Evolutionary conservation across 2,888 invertebrate genomes (phyloP).

Genomic region (Ariolimax columbianus): DNA sequence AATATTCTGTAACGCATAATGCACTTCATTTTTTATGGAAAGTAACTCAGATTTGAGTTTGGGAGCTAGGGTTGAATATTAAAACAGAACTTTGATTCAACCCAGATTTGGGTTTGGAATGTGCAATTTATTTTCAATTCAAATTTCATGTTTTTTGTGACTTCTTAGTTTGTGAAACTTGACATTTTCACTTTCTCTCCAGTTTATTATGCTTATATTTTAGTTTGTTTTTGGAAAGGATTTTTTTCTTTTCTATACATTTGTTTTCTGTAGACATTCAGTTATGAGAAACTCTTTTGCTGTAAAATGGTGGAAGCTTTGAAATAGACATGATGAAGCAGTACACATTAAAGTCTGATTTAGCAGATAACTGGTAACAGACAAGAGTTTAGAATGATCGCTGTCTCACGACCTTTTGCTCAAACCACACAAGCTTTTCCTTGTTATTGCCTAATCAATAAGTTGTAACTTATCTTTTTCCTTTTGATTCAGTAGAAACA

Average conservation of each 20-base stretch:
- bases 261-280: not conserved
- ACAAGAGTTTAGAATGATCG: not conserved
- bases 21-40: conserved; percentile 28
- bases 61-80: no score
- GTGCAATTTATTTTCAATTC: no score
- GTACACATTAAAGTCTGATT: not conserved
- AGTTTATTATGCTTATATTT: conserved; percentile 23
- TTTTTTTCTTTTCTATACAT: not conserved
- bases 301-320: conserved; percentile 23
- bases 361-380: not conserved
- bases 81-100: no score
- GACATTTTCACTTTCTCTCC: not conserved
- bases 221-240: not conserved
- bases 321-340: not conserved
- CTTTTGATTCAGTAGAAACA: no score
- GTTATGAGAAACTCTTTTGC: conserved; percentile 47
- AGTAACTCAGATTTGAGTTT: no score
- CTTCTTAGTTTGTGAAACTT: not conserved
- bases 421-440: no score
- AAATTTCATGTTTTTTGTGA: no score
- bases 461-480: no score
- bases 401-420: no score
- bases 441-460: no score
- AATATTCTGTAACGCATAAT: conserved; percentile 46
- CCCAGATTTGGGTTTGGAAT: no score